A percentile compares a stretch with the other conserved stretches of the same genome.
Conservation (phyloP, 2,113 vertebrate genomes). For the Herpetotheres cachinnans region DNA sequence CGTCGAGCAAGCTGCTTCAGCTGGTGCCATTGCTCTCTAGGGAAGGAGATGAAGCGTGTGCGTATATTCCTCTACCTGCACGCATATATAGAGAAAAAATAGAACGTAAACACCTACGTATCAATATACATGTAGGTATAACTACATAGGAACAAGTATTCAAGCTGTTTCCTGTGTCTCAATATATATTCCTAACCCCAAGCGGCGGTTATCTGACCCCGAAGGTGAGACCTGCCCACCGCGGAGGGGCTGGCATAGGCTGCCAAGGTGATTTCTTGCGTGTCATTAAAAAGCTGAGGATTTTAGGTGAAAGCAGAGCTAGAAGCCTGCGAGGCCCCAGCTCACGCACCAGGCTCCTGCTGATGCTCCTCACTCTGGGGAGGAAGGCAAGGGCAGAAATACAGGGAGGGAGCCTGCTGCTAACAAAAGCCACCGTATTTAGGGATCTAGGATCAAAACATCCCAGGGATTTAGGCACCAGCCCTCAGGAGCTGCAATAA, state of each 20-base stretch:
- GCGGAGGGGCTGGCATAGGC: not conserved
- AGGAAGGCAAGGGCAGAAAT: not conserved
- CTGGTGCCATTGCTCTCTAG: not conserved
- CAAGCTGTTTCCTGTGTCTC: not conserved
- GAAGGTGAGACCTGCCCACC: not conserved
- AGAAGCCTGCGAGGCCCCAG: not conserved
- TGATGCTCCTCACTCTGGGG: not conserved
- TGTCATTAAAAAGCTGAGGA: not conserved
- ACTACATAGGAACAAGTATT: not conserved
- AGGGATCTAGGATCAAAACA: not conserved
- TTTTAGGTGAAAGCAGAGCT: not conserved
- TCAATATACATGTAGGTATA: not conserved
- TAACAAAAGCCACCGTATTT: not conserved
- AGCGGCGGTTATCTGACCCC: not conserved
- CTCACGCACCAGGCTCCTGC: too few species aligned
- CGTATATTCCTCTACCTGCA: not conserved
- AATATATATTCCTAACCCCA: not conserved
- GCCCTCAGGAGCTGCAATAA: not conserved
- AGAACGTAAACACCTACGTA: not conserved
- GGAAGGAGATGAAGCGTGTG: not conserved
- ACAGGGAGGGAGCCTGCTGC: not conserved
- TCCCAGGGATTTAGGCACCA: not conserved
- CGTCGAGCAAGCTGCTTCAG: not conserved
- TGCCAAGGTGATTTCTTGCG: not conserved
- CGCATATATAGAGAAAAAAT: fast-evolving